Conservation (phyloP, 2,888 invertebrate species). For the Pristionchus arcanus region DNA sequence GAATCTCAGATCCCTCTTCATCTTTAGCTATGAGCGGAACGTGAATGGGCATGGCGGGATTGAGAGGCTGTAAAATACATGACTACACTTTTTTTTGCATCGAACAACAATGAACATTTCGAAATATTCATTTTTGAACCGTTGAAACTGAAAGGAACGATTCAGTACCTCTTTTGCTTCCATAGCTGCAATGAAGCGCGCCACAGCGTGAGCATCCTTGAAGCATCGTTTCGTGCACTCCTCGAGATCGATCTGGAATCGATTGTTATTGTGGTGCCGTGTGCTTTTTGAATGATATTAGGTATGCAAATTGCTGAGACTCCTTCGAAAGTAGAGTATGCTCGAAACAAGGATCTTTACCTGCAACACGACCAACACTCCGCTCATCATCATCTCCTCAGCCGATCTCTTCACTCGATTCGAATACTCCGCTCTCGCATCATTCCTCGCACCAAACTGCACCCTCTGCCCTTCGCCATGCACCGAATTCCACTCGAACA, state of each 20-base stretch:
- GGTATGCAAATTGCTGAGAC: too few relatives aligned
- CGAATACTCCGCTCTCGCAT: not conserved
- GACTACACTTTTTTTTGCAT: too few relatives aligned
- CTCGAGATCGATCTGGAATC: conserved; percentile 61
- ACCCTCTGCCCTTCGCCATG: conserved; percentile 39
- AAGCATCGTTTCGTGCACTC: conserved; percentile 66
- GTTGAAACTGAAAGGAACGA: too few relatives aligned
- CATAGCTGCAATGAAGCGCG: conserved; percentile 57
- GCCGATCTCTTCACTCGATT: not conserved
- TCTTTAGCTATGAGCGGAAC: not conserved
- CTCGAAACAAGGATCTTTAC: not conserved
- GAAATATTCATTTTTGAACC: too few relatives aligned
- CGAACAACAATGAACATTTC: too few relatives aligned
- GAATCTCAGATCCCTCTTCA: not conserved
- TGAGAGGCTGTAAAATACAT: conserved; percentile 37
- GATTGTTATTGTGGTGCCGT: not conserved
- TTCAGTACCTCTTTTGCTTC: not conserved
- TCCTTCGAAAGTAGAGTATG: too few relatives aligned
- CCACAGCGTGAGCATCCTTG: conserved; percentile 69
- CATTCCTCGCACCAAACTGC: conserved; percentile 1
- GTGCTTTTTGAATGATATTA: too few relatives aligned
- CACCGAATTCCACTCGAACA: conserved; percentile 71
- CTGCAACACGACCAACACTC: conserved; percentile 49
- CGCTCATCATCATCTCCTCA: not conserved
- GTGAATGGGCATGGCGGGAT: conserved; percentile 52